Conservation (phyloP, 1,140 invertebrate species). For the Archivesica marissinica region DNA sequence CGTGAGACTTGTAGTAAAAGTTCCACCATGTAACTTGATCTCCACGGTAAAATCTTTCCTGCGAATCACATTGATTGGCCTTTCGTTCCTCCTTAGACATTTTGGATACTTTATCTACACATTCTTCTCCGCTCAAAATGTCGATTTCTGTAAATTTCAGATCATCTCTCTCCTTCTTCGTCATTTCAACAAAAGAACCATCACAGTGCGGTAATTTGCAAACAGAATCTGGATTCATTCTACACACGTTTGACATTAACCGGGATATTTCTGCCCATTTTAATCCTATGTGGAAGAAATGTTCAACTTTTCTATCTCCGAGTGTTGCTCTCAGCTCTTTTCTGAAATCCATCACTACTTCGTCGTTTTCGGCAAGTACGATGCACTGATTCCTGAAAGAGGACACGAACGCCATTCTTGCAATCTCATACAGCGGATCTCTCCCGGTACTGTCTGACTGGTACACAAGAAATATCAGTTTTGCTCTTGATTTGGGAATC, state of each 20-base stretch:
- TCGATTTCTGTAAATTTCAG: constrained; percentile 4
- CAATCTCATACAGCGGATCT: constrained; percentile 15
- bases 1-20: constrained; percentile 37
- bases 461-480: neutral
- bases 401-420: neutral
- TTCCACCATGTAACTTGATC: constrained; percentile 34
- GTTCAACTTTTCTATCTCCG: neutral
- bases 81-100: constrained; percentile 31
- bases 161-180: constrained; percentile 23
- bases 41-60: constrained; percentile 32
- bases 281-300: constrained; percentile 1
- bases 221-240: neutral
- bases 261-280: neutral
- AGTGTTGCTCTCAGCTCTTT: neutral
- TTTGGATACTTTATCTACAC: neutral
- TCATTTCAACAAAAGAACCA: constrained; percentile 2
- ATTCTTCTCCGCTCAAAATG: constrained; percentile 32
- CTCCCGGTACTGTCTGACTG: neutral
- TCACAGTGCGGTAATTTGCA: constrained; percentile 17
- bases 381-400: constrained; percentile 14
- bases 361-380: neutral
- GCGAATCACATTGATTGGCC: neutral
- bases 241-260: neutral
- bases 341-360: neutral
- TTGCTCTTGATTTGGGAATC: constrained; percentile 8